Conservation (phyloP, 2,797 vertebrate species). For the Parauchenoglanis ngamensis region DNA sequence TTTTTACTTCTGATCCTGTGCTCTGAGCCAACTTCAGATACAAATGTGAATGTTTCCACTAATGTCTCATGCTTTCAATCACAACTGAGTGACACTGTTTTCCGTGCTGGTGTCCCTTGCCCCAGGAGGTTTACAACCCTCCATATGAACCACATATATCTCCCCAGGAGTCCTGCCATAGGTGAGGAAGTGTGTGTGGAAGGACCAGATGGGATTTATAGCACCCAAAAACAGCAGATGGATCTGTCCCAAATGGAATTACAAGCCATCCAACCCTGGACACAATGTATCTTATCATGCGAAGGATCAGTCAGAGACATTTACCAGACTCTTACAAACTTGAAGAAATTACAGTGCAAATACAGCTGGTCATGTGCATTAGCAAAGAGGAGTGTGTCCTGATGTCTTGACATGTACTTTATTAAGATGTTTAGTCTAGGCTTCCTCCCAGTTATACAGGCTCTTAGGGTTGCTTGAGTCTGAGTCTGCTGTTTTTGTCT, state of each 20-base stretch:
- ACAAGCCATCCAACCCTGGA: constrained; percentile 65
- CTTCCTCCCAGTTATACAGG: constrained; percentile 60
- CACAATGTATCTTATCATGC: constrained; percentile 63
- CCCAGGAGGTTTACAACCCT: constrained; percentile 56
- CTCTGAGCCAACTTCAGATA: constrained; percentile 68
- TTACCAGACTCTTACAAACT: constrained; percentile 49
- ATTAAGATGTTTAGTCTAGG: constrained; percentile 74
- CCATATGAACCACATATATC: constrained; percentile 60
- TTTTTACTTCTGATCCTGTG: neutral
- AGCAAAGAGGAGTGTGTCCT: constrained; percentile 45
- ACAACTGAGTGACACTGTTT: constrained; percentile 12
- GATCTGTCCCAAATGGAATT: constrained; percentile 67
- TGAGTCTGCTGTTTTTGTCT: constrained; percentile 24
- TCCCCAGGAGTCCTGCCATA: constrained; percentile 62
- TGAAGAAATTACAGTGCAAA: constrained; percentile 38
- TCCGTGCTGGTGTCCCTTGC: constrained; percentile 50
- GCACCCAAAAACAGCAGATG: constrained; percentile 61
- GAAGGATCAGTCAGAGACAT: constrained; percentile 60
- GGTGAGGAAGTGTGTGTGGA: constrained; percentile 53
- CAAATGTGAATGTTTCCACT: constrained; percentile 69
- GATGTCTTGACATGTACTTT: constrained; percentile 65
- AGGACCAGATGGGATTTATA: constrained; percentile 52
- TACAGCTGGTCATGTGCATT: constrained; percentile 56
- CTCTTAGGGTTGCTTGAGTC: constrained; percentile 38
- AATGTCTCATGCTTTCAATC: constrained; percentile 23